Evolutionary conservation across 30 jellyfish, hydroid and myxozoan genomes (phyloP), one percentile per base, ranked within the genome.

Genomic region (Mastigias papua): DNA sequence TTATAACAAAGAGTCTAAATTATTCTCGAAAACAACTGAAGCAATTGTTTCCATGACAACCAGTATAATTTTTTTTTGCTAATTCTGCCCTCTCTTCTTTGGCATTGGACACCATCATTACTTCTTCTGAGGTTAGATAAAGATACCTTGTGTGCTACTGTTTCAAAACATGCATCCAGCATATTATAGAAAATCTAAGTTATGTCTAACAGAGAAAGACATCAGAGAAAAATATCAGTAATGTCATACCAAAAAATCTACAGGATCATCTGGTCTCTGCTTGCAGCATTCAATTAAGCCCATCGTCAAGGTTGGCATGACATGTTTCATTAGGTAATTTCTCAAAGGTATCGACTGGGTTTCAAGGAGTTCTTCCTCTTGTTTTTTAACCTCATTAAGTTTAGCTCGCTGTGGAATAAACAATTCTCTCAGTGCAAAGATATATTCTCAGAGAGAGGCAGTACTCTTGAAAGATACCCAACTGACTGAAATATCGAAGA

Each of bases 231-330:
- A 25, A 66, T 6, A 61, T 34, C 1, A 29, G 0, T 20, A 31
- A 11, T 1, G 0, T 34, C 99, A 31, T 81, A 95, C 99, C 90
- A 95, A 35, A 75, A 95, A 95, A 68, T 95, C 99, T 35, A 95
- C 90, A 20, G 99, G 99, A 87, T 95, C 99, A 21, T 95, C 99
- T 28, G 99, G 99, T 48, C 99, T 79, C 33, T 76, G 78, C 67
- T 95, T 95, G 78, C 96, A 80, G 78, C 99, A 95, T 83, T 95
- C 99, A 30, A 95, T 76, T 58, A 95, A 68, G 33, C 99, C 99
- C 83, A 82, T 80, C 28, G 99, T 88, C 73, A 95, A 76, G 6
- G 99, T 95, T 20, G 99, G 99, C 99, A 95, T 95, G 60, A 95
- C 99, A 34, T 95, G 97, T 58, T 95, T 95, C 99, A 95, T 95